phyloP scores from a whole-genome alignment of 1,140 invertebrate species.

The Agrilus planipennis region DNA sequence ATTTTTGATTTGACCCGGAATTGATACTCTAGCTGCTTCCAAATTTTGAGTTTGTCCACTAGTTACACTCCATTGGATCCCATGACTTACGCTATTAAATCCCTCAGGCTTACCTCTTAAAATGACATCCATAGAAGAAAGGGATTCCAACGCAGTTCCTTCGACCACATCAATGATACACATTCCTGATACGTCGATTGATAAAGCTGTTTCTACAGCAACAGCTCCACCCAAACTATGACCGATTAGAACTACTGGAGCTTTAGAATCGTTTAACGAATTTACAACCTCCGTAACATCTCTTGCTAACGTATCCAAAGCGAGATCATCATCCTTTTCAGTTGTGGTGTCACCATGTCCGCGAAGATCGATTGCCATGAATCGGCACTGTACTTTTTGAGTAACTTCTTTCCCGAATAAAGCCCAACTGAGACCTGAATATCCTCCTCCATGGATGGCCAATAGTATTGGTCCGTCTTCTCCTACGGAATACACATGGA shows the following conservation, averaged over 20 bases:
- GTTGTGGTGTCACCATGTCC: constrained; percentile 87
- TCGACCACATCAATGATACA: constrained; percentile 97
- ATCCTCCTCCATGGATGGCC: constrained; percentile 91
- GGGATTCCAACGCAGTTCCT: constrained; percentile 91
- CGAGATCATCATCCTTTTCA: constrained; percentile 70
- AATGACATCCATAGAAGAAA: constrained; percentile 92
- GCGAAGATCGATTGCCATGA: constrained; percentile 79
- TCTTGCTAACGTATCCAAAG: constrained; percentile 65
- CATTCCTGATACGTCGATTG: constrained; percentile 58
- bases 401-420: constrained; percentile 72
- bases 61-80: constrained; percentile 91
- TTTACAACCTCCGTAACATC: constrained; percentile 72
- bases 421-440: constrained; percentile 87
- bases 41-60: constrained; percentile 90
- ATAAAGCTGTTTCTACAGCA: constrained; percentile 66
- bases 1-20: constrained; percentile 90
- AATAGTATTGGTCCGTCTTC: constrained; percentile 63
- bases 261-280: constrained; percentile 43
- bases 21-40: constrained; percentile 87
- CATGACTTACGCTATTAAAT: constrained; percentile 80
- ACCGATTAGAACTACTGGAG: constrained; percentile 71
- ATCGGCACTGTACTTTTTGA: constrained; percentile 70
- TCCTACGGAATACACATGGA: constrained; percentile 65
- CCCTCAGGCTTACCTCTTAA: constrained; percentile 72
- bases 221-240: constrained; percentile 97